Percentiles rank a stretch among this genome's conserved stretches.
These are phyloP conservation scores for Helleia helle DNA, from an alignment of 2,888 invertebrate genomes.

Conservation along the genomic window DNA sequence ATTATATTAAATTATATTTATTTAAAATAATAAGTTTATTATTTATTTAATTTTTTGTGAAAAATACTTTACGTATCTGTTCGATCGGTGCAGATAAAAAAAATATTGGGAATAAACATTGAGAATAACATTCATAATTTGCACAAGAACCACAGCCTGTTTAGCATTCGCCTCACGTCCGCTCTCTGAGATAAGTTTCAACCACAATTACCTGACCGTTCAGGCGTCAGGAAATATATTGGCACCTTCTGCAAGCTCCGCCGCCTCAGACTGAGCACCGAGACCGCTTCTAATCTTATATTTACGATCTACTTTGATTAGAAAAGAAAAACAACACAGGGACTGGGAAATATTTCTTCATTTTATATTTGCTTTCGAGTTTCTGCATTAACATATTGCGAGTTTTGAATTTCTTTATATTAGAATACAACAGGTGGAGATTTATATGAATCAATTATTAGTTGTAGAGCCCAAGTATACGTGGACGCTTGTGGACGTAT, in stretches of 20 bases:
- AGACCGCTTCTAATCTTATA: conserved; percentile 41
- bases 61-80: no score
- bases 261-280: conserved; percentile 26
- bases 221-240: conserved; percentile 69
- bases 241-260: conserved; percentile 57
- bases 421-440: no score
- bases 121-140: conserved; percentile 54
- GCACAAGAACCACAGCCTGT: conserved; percentile 43
- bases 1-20: no score
- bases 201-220: conserved; percentile 70
- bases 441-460: no score
- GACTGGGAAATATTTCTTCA: neutral
- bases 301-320: conserved; percentile 38
- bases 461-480: no score
- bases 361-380: neutral
- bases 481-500: no score
- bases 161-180: conserved; percentile 61
- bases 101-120: conserved; percentile 25
- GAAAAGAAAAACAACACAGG: conserved; percentile 11
- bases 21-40: no score
- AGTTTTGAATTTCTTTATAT: no score
- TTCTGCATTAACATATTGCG: neutral
- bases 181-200: conserved; percentile 66
- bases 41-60: no score
- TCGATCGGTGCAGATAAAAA: conserved; percentile 14